These are phyloP conservation scores for Adineta ricciae DNA, from an alignment of 2,888 invertebrate species.

Conservation along the genomic window DNA sequence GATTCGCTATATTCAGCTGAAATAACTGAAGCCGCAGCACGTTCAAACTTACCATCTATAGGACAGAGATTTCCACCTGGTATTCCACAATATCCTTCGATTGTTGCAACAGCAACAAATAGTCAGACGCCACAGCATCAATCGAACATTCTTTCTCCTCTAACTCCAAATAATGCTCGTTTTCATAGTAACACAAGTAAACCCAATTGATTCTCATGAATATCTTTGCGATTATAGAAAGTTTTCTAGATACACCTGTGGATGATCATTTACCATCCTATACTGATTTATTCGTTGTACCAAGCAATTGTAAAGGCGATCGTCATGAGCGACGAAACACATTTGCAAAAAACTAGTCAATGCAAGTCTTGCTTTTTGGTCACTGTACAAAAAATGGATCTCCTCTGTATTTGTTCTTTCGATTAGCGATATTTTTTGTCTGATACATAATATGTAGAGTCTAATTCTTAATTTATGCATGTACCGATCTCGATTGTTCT, in stretches of 20 bases:
- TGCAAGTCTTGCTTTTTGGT: background rate
- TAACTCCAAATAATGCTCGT: background rate
- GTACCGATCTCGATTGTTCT: background rate
- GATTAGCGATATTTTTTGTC: background rate
- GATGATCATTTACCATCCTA: background rate
- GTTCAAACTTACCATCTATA: background rate
- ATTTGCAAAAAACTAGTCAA: background rate
- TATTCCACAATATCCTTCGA: background rate
- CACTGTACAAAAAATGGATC: background rate
- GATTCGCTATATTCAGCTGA: slow-evolving; percentile 15
- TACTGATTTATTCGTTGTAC: slow-evolving; percentile 7
- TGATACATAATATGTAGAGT: background rate
- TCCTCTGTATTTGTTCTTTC: background rate
- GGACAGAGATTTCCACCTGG: background rate
- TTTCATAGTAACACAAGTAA: background rate
- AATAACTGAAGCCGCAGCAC: slow-evolving; percentile 3
- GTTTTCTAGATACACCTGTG: background rate
- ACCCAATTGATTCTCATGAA: background rate
- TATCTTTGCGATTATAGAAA: no score
- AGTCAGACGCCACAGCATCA: background rate
- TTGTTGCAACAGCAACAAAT: background rate
- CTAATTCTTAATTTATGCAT: background rate
- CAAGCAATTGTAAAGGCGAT: background rate
- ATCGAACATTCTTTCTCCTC: background rate
- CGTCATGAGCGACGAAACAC: background rate